Conservation (phyloP, 2,797 vertebrate genomes). For the Vipera latastei region DNA sequence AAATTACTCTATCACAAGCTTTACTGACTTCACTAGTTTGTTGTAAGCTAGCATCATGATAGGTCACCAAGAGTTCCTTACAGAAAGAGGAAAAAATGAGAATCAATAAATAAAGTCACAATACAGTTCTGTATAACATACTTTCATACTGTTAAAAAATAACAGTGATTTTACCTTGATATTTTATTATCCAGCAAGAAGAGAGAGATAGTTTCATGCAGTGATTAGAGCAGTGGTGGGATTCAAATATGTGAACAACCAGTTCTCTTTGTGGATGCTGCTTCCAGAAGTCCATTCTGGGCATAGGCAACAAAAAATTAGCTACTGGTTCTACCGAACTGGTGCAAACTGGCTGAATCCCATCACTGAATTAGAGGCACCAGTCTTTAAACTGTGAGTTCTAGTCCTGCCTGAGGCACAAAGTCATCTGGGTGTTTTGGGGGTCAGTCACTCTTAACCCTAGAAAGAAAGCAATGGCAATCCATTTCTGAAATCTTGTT, state of each 20-base stretch:
- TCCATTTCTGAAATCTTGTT: not conserved
- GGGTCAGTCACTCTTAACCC: not conserved
- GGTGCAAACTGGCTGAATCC: too few relatives aligned
- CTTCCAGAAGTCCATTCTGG: too few relatives aligned
- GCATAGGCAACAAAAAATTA: too few relatives aligned
- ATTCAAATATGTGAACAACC: too few relatives aligned
- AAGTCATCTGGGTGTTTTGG: not conserved
- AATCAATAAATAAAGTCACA: not conserved
- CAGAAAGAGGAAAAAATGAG: not conserved
- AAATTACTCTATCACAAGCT: not conserved
- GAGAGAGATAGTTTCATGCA: not conserved
- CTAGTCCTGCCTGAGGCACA: not conserved
- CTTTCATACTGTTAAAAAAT: not conserved
- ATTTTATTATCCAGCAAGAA: not conserved
- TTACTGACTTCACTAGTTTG: not conserved
- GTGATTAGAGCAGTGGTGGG: not conserved
- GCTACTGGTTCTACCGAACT: too few relatives aligned
- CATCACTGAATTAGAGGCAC: not conserved
- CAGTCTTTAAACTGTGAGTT: not conserved
- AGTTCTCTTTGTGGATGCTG: too few relatives aligned
- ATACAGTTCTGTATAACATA: not conserved
- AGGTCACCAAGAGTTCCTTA: not conserved
- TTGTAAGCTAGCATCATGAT: not conserved
- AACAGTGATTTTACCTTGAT: not conserved
- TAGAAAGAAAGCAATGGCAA: not conserved